Percentiles rank a stretch among this genome's conserved stretches.
These are phyloP conservation scores for Dicyrtoma fusca DNA, from an alignment of 2,888 invertebrate species.

Conservation along the genomic window DNA sequence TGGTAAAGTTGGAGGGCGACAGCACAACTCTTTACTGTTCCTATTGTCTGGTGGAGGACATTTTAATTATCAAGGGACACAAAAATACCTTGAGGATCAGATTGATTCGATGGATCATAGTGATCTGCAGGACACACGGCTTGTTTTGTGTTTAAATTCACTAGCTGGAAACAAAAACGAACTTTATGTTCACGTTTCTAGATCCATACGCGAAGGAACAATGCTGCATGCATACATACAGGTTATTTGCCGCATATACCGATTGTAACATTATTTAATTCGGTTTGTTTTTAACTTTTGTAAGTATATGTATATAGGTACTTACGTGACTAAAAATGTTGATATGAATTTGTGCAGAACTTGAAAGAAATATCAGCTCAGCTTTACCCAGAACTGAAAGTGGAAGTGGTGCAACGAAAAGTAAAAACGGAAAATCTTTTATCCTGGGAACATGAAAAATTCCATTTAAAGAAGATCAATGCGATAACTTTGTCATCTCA, in stretches of 20 bases:
- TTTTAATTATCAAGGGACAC: slow-evolving; percentile 91
- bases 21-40: slow-evolving; percentile 77
- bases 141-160: slow-evolving; percentile 84
- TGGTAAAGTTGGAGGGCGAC: slow-evolving; percentile 62
- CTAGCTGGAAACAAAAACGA: slow-evolving; percentile 66
- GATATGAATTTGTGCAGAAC: slow-evolving; percentile 66
- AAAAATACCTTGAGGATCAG: slow-evolving; percentile 94
- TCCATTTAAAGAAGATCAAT: slow-evolving; percentile 76
- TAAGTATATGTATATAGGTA: too few species aligned
- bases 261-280: slow-evolving; percentile 18
- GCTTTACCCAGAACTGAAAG: slow-evolving; percentile 60
- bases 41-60: slow-evolving; percentile 88
- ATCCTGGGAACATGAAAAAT: slow-evolving; percentile 97
- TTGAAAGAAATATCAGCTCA: slow-evolving; percentile 66
- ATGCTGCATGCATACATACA: slow-evolving; percentile 66
- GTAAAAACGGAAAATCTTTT: slow-evolving; percentile 88
- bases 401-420: slow-evolving; percentile 86
- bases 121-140: slow-evolving; percentile 76
- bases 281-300: too few species aligned
- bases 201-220: slow-evolving; percentile 86
- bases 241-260: slow-evolving; percentile 60
- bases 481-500: slow-evolving; percentile 51
- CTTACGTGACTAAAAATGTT: too few species aligned
- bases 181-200: slow-evolving; percentile 91
- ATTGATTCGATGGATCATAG: slow-evolving; percentile 65